Conservation (phyloP, 2,113 vertebrate genomes). For the Chlorodrepanis virens region DNA sequence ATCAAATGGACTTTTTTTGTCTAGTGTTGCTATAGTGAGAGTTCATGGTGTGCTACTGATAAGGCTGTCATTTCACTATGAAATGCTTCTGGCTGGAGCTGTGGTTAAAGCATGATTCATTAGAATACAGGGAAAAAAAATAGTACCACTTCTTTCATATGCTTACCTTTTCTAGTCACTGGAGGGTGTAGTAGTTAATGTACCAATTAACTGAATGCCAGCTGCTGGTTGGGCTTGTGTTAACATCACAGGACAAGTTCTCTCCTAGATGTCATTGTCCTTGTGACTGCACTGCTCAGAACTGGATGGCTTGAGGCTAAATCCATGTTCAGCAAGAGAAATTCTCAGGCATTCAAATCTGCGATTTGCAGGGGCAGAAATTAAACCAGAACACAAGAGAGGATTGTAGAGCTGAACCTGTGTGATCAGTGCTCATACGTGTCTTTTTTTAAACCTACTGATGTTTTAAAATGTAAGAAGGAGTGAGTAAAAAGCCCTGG, state of each 20-base stretch:
- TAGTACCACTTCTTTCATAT: neutral
- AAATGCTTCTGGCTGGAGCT: neutral
- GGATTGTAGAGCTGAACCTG: neutral
- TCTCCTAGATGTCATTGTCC: neutral
- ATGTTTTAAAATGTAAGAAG: neutral
- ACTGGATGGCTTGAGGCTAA: neutral
- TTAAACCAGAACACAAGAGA: neutral
- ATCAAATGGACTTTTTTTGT: neutral
- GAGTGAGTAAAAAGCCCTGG: neutral
- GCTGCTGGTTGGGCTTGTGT: neutral
- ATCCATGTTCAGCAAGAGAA: neutral
- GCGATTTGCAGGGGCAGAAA: neutral
- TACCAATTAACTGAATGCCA: neutral
- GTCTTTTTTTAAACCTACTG: neutral
- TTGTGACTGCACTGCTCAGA: neutral
- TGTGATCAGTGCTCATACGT: neutral
- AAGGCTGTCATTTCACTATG: neutral
- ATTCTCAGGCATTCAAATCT: neutral
- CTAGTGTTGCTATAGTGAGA: neutral
- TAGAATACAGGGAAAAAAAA: neutral
- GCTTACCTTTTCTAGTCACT: neutral
- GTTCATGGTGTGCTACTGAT: neutral
- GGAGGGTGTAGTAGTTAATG: neutral
- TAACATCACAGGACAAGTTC: neutral
- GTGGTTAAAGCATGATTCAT: neutral